Percentiles rank a stretch among this genome's conserved stretches.
Conservation (phyloP, 2,888 invertebrate species). For the Malthinus seriepunctatus region DNA sequence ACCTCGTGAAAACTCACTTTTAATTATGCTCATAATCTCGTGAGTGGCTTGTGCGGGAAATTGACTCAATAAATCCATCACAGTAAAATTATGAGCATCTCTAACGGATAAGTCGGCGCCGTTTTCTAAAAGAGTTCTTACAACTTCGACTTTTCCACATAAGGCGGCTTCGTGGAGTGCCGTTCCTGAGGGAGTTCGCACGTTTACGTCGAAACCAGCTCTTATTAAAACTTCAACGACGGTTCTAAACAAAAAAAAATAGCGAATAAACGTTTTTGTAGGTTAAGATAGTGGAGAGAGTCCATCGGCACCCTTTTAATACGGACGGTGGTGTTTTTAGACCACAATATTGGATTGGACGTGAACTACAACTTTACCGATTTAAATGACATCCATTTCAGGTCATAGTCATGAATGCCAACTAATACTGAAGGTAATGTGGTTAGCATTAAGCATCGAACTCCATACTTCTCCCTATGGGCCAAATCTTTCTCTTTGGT, state of each 20-base stretch:
- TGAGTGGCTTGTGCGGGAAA: constrained; percentile 88
- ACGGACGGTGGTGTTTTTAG: no score
- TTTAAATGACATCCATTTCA: no score
- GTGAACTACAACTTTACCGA: no score
- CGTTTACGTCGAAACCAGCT: constrained; percentile 87
- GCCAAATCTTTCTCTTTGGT: no score
- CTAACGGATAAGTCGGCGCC: constrained; percentile 81
- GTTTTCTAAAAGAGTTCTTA: constrained; percentile 75
- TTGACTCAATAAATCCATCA: constrained; percentile 82
- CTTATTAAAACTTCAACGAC: constrained; percentile 82
- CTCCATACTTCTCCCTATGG: no score
- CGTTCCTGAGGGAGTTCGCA: constrained; percentile 83
- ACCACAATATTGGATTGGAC: no score
- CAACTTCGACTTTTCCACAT: constrained; percentile 88
- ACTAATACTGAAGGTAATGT: no score
- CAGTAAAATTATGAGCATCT: constrained; percentile 81
- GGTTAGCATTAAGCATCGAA: no score
- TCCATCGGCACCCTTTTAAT: no score
- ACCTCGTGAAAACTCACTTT: constrained; percentile 69
- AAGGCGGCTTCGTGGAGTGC: constrained; percentile 93
- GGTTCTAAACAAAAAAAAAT: neutral
- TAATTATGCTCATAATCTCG: constrained; percentile 83
- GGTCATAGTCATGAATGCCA: no score
- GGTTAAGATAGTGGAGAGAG: no score
- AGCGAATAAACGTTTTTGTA: no score